Evolutionary conservation across 2,113 vertebrate species (phyloP).

Genomic region (Dromiciops gliroides): DNA sequence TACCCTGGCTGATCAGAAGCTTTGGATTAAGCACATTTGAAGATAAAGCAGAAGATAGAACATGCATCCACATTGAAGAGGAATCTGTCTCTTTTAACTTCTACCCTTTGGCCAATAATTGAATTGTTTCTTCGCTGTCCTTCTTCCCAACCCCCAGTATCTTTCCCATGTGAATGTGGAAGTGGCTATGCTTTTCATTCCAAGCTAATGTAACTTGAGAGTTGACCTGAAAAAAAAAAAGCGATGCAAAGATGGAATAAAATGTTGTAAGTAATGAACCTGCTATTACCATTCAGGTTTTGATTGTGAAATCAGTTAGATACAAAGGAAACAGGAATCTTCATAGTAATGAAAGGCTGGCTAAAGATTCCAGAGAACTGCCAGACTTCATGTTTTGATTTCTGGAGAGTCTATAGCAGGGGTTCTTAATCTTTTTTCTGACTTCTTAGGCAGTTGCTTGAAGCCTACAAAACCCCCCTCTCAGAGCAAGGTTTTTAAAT

Average conservation of each 20-base stretch:
- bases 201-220: neutral
- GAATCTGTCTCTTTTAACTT: neutral
- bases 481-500: neutral
- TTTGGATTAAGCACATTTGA: neutral
- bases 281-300: neutral
- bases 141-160: neutral
- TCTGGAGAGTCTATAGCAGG: neutral
- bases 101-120: neutral
- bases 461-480: no score
- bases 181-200: neutral
- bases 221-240: neutral
- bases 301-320: neutral
- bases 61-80: neutral
- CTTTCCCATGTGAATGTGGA: neutral
- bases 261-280: neutral
- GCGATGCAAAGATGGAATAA: neutral
- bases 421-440: neutral
- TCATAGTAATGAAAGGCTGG: neutral
- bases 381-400: neutral
- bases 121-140: neutral
- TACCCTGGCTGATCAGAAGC: neutral
- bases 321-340: neutral
- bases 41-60: neutral
- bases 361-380: neutral
- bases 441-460: neutral